Evolutionary conservation across 2,113 vertebrate genomes (phyloP).

Genomic region (Zosterops hypoxanthus): DNA sequence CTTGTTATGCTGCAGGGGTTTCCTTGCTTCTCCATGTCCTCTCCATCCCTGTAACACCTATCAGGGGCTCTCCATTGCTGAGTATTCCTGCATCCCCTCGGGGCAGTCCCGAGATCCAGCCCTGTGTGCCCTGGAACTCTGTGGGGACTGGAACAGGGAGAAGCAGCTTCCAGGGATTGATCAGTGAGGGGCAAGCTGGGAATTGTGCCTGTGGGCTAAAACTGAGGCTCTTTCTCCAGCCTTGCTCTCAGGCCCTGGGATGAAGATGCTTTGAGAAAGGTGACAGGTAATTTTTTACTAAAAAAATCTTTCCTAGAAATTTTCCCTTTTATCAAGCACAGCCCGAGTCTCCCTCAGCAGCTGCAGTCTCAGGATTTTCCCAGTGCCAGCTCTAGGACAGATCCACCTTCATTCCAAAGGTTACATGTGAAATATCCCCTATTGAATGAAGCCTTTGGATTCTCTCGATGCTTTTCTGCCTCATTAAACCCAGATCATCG

Average conservation of each 20-base stretch:
- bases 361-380: background rate
- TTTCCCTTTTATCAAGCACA: background rate
- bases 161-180: background rate
- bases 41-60: background rate
- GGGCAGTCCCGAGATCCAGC: background rate
- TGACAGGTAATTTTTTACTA: background rate
- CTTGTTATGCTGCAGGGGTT: background rate
- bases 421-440: background rate
- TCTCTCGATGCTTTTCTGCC: background rate
- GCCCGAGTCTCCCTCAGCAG: background rate
- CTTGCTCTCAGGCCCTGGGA: background rate
- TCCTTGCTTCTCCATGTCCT: background rate
- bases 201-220: background rate
- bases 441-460: background rate
- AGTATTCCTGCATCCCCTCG: background rate
- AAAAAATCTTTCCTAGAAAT: background rate
- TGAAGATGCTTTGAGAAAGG: background rate
- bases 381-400: background rate
- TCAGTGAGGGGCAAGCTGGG: background rate
- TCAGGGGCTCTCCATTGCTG: accelerated
- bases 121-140: background rate
- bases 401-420: background rate
- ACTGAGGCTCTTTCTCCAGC: background rate
- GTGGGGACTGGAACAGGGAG: background rate
- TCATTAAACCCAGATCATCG: background rate